Percentiles rank a stretch among this genome's conserved stretches.
Evolutionary conservation across 2,888 invertebrate species (phyloP).

Genomic region (Gari tellinella): DNA sequence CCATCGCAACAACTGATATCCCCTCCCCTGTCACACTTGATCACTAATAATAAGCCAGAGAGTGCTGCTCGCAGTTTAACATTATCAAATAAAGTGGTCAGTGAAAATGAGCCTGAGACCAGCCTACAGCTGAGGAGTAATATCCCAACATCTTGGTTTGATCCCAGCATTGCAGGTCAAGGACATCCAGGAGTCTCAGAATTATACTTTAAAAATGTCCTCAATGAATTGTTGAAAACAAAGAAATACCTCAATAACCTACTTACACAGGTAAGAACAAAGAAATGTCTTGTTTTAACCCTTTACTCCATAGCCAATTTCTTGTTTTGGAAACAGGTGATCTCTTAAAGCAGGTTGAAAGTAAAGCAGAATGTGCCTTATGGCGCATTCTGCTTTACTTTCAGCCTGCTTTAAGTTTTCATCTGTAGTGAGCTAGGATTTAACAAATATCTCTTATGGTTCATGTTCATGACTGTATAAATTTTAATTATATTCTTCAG

Average conservation of each 20-base stretch:
- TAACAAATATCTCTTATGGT: no score
- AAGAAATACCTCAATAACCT: slow-evolving; percentile 45
- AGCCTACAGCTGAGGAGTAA: neutral
- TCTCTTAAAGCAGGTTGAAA: no score
- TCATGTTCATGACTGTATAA: no score
- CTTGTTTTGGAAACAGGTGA: no score
- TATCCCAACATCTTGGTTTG: neutral
- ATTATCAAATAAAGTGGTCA: neutral
- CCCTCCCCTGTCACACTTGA: neutral
- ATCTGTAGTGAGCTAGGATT: no score
- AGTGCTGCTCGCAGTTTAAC: neutral
- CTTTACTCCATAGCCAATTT: no score
- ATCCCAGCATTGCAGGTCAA: neutral
- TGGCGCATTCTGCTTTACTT: no score
- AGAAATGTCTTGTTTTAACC: no score
- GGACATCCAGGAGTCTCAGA: slow-evolving; percentile 38
- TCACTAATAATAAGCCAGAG: neutral
- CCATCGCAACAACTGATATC: neutral
- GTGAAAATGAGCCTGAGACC: neutral
- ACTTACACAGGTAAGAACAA: slow-evolving; percentile 9
- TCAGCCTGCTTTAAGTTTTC: no score
- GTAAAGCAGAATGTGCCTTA: no score
- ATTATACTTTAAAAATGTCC: slow-evolving; percentile 53
- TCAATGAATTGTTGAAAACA: slow-evolving; percentile 59
- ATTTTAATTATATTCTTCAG: no score